A percentile compares a stretch with the other conserved stretches of the same genome.
Evolutionary conservation across 2,113 vertebrate species (phyloP).

Genomic region (Chaenocephalus aceratus): DNA sequence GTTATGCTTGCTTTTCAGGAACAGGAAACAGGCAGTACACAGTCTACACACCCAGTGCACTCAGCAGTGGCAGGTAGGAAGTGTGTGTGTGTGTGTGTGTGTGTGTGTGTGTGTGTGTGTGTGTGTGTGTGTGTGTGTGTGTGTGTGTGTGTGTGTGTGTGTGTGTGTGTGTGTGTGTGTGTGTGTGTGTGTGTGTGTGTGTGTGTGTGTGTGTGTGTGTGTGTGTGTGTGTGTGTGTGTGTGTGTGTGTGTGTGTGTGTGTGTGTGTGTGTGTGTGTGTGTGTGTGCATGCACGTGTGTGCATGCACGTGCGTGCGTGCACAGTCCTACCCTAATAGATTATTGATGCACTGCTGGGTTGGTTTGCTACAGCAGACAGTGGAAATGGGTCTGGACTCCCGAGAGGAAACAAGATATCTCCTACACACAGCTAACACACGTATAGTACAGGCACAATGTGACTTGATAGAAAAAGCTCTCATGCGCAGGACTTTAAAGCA

Average conservation of each 20-base stretch:
- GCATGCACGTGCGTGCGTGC: constrained; percentile 21
- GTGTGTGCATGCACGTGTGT: no score
- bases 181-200: constrained; percentile 29
- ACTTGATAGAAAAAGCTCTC: constrained; percentile 36
- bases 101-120: constrained; percentile 20
- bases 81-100: constrained; percentile 22
- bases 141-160: constrained; percentile 36
- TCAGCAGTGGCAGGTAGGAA: constrained; percentile 59
- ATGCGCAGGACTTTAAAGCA: constrained; percentile 55
- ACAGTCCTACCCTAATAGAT: constrained; percentile 69
- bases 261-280: constrained; percentile 40
- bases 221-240: constrained; percentile 27
- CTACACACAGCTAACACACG: constrained; percentile 42
- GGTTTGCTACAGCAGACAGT: constrained; percentile 73
- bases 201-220: constrained; percentile 13
- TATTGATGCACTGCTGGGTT: constrained; percentile 74
- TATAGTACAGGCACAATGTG: constrained; percentile 36
- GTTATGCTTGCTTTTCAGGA: constrained; percentile 56
- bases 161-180: constrained; percentile 41
- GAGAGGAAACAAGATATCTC: constrained; percentile 75
- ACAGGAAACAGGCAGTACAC: constrained; percentile 4
- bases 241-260: constrained; percentile 31
- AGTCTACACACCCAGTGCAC: constrained; percentile 33
- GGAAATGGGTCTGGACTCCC: constrained; percentile 78
- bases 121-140: constrained; percentile 23